A percentile compares a stretch with the other conserved stretches of the same genome.
Conservation (phyloP, 2,113 vertebrate genomes). For the Charadrius vociferus region DNA sequence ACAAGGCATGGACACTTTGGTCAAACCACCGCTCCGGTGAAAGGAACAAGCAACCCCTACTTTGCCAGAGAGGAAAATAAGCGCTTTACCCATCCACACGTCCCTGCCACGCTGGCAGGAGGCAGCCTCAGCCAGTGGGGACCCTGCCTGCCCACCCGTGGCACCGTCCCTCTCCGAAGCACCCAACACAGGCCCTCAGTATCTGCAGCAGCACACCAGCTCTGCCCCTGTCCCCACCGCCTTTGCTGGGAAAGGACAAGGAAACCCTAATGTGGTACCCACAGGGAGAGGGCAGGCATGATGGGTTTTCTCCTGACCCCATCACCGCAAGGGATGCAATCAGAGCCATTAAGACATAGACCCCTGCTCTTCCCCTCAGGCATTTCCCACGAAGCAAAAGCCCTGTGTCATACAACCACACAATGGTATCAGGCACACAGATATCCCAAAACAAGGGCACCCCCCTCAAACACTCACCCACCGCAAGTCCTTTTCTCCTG, state of each 20-base stretch:
- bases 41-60: background rate
- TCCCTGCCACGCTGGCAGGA: background rate
- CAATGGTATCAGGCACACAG: background rate
- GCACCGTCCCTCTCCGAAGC: background rate
- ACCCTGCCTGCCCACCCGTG: background rate
- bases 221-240: background rate
- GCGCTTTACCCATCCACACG: background rate
- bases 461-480: background rate
- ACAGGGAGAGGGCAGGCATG: background rate
- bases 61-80: background rate
- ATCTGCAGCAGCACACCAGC: background rate
- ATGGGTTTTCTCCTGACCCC: too few species aligned
- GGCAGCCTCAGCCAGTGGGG: too few species aligned
- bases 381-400: background rate
- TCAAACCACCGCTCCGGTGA: background rate
- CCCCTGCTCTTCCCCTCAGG: background rate
- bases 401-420: fast-evolving
- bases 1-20: too few species aligned
- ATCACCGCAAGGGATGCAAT: too few species aligned
- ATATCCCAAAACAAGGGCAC: background rate
- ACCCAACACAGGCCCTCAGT: fast-evolving
- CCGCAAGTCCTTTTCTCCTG: fast-evolving
- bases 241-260: background rate
- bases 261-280: background rate
- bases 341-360: background rate